Base-by-base conservation (phyloP, 2,113 vertebrate genomes). In the Trachemys scripta region DNA sequence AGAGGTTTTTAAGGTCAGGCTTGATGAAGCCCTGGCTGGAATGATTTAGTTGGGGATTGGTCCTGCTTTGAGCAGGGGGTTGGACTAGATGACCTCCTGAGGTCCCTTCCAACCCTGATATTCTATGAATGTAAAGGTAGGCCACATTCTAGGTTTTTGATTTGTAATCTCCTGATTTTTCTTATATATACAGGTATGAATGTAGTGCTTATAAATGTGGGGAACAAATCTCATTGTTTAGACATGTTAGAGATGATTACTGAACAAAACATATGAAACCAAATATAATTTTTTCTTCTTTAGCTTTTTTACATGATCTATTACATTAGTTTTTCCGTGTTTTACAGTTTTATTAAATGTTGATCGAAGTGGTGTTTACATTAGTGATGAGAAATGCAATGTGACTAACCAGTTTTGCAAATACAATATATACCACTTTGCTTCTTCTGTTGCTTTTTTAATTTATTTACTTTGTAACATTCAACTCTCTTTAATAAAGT, bases 351-450 rank as follows among this genome's bases (percentile, higher is more conserved):
- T 88, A 69, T 47, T 83, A 85, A 75, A 27, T 62, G 27, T 6
- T 82, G 24, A 82, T 49, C 47, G 1, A 50, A 7, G 10, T 42
- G 4, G 53, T 80, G 11, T 1, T 16, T 81, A 20, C 2, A 12
- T 89, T 59, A 56, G 29, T 56, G 20, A 22, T 53, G 62, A 27
- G 91, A 87, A 29, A 7, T 19, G 54, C 11, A 59, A 10, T 35
- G 12, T 27, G 13, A 76, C 38, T 80, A 25, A 42, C 5, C 51
- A 2, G 17, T 17, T 51, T 78, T 76, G 7, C 7, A 93, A 80
- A 81, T 42, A 2, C 0, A 0, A n/a, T 83, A 57, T 81, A 3
- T 57, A 42, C 24, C 12, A 8, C 3, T 0, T 4, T 76, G 42
- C 2, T 3, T 20, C 8, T 35, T 69, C 47, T 2, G 25, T 42